Conservation (phyloP, 2,797 vertebrate genomes). For the Leptoclinus maculatus region DNA sequence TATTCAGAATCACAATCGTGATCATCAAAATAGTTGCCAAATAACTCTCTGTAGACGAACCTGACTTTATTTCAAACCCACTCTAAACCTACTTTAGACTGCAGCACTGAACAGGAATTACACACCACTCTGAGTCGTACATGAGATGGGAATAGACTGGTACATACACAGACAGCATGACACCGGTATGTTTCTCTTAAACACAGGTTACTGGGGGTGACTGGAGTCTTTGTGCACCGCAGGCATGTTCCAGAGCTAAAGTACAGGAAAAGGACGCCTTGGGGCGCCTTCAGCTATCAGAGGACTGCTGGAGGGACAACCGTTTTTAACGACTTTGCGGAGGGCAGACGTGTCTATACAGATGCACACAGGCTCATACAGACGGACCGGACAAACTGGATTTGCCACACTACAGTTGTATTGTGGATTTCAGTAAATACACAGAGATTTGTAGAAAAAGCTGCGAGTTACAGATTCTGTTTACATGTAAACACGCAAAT, state of each 20-base stretch:
- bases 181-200: conserved; percentile 39
- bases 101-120: not conserved
- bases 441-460: conserved; percentile 21
- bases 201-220: conserved; percentile 36
- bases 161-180: conserved; percentile 8
- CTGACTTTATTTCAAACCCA: not conserved
- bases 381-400: conserved; percentile 75
- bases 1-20: not conserved
- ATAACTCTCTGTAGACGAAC: not conserved
- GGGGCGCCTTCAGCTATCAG: conserved; percentile 59
- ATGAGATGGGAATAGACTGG: not conserved
- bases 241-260: conserved; percentile 32
- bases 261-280: conserved; percentile 65
- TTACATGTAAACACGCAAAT: not conserved
- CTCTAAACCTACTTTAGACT: not conserved
- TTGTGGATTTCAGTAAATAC: conserved; percentile 29
- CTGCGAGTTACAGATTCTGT: not conserved
- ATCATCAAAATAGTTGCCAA: not conserved
- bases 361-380: conserved; percentile 54
- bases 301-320: conserved; percentile 71
- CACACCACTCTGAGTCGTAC: not conserved
- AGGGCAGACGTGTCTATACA: conserved; percentile 74
- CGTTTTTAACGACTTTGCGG: conserved; percentile 67
- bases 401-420: conserved; percentile 52
- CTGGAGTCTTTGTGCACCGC: conserved; percentile 39